phyloP scores from a whole-genome alignment of 1,140 invertebrate species.

The Maniola jurtina region DNA sequence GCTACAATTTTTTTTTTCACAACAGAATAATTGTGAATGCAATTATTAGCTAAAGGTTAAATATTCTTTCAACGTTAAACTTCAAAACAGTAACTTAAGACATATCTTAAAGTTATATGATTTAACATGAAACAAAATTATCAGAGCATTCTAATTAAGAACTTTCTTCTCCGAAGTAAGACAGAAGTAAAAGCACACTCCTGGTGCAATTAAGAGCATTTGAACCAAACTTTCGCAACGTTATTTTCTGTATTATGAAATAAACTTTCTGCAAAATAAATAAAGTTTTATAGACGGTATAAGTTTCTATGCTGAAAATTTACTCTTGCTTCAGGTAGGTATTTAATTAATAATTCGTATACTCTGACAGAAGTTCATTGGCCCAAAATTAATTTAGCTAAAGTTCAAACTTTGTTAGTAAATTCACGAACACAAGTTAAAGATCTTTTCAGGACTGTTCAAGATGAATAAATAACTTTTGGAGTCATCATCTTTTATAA shows the following conservation, averaged over 20 bases:
- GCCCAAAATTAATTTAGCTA: background rate
- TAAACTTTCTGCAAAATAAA: slow-evolving; percentile 5
- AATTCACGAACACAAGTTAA: too few species aligned
- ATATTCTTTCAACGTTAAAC: background rate
- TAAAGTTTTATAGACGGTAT: slow-evolving; percentile 2
- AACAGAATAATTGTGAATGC: too few species aligned
- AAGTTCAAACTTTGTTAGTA: background rate
- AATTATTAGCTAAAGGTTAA: background rate
- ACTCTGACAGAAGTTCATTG: background rate
- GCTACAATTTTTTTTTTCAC: too few species aligned
- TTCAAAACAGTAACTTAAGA: background rate
- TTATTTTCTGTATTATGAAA: slow-evolving; percentile 10
- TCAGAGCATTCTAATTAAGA: slow-evolving; percentile 9
- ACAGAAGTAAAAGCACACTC: slow-evolving; percentile 5
- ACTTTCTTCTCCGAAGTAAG: slow-evolving; percentile 10
- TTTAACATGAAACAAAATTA: background rate
- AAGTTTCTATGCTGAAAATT: slow-evolving; percentile 4
- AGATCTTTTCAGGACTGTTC: background rate
- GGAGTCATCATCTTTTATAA: too few species aligned
- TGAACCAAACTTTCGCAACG: slow-evolving; percentile 10
- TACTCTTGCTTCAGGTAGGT: background rate
- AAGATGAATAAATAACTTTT: too few species aligned
- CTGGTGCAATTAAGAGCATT: slow-evolving; percentile 7
- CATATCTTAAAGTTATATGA: background rate
- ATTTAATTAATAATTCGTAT: slow-evolving; percentile 2